Evolutionary conservation across 2,797 vertebrate genomes (phyloP).

Genomic region (Crocodylus rhombifer): DNA sequence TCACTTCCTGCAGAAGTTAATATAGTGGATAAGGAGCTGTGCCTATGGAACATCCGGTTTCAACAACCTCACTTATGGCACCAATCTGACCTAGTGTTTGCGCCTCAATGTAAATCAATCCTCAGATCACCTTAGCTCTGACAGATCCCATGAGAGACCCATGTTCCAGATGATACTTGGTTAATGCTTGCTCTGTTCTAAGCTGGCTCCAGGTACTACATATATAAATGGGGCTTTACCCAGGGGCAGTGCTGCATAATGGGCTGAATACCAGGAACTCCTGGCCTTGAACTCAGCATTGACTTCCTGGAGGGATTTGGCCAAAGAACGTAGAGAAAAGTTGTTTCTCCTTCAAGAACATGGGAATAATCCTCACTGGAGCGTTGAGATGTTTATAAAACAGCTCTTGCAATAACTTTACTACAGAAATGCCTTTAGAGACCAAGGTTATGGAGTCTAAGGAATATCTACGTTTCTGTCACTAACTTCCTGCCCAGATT

Average conservation of each 20-base stretch:
- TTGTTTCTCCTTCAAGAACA: neutral
- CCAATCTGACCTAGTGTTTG: neutral
- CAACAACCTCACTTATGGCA: neutral
- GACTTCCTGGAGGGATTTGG: neutral
- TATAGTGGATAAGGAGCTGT: slow-evolving; percentile 14
- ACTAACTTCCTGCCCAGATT: neutral
- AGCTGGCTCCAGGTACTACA: neutral
- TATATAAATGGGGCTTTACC: neutral
- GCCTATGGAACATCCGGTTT: neutral
- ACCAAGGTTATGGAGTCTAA: neutral
- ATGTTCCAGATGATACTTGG: rapidly evolving
- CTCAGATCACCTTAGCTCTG: neutral
- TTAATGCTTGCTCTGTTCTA: neutral
- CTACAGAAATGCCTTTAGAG: neutral
- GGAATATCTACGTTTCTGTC: neutral
- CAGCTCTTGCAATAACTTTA: neutral
- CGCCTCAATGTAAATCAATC: neutral
- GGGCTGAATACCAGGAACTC: neutral
- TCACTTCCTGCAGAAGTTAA: slow-evolving; percentile 88
- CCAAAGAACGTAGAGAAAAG: neutral
- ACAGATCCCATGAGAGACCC: neutral
- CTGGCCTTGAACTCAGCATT: neutral
- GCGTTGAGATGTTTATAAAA: neutral
- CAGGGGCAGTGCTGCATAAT: neutral
- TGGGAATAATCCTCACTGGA: neutral